Conservation (phyloP, 2,888 invertebrate species). For the Brenthis ino region DNA sequence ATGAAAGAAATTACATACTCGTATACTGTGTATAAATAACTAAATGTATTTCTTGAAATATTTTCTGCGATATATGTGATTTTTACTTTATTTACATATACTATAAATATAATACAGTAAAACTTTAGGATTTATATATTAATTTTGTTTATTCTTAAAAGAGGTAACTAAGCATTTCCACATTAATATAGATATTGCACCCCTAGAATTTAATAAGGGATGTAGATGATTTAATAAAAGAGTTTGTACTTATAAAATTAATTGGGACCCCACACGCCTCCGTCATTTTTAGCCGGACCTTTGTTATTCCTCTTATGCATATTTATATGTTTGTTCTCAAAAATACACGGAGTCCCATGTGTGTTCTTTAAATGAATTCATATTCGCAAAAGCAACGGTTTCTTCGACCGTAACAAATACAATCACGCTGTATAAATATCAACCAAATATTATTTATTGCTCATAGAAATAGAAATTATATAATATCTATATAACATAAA, state of each 20-base stretch:
- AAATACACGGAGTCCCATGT: slow-evolving; percentile 59
- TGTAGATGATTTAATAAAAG: slow-evolving; percentile 77
- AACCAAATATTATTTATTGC: background rate
- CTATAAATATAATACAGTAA: too few species aligned
- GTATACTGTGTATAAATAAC: too few species aligned
- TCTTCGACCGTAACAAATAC: slow-evolving; percentile 30
- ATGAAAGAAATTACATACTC: too few species aligned
- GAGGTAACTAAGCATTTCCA: background rate
- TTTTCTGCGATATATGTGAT: too few species aligned
- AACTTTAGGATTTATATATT: background rate
- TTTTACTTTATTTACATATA: too few species aligned
- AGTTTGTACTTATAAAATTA: slow-evolving; percentile 73
- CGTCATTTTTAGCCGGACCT: slow-evolving; percentile 62
- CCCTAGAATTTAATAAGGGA: slow-evolving; percentile 4
- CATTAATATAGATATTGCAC: slow-evolving; percentile 19
- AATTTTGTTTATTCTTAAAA: background rate
- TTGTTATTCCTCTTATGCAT: slow-evolving; percentile 75
- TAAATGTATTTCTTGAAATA: too few species aligned
- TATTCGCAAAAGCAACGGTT: slow-evolving; percentile 45
- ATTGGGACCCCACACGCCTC: slow-evolving; percentile 58
- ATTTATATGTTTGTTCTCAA: slow-evolving; percentile 75
- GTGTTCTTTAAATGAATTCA: slow-evolving; percentile 63
- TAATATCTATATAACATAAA: too few species aligned
- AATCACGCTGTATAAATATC: slow-evolving; percentile 12
- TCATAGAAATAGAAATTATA: slow-evolving; percentile 7